These are phyloP conservation scores for Cheirogaleus major DNA, from an alignment of 2,797 vertebrate species.

Conservation along the genomic window DNA sequence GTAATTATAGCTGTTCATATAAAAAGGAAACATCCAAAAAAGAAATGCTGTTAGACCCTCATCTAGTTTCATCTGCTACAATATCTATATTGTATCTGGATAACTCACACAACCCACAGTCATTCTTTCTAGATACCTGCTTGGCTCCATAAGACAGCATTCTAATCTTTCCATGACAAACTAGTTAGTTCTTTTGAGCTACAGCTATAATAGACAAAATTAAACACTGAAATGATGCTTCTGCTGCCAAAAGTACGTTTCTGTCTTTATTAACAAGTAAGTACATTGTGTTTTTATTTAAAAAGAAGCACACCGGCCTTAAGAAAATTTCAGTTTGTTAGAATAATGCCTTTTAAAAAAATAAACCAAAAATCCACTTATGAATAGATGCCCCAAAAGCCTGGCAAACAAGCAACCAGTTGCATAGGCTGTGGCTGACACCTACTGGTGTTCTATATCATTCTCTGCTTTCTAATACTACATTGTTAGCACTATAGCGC, in stretches of 20 bases:
- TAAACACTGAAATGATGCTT: background rate
- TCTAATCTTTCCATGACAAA: background rate
- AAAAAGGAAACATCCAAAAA: conserved; percentile 10
- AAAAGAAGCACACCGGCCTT: background rate
- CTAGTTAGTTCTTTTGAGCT: background rate
- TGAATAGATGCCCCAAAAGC: background rate
- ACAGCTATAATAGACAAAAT: background rate
- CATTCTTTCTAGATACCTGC: background rate
- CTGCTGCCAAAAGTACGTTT: background rate
- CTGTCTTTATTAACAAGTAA: background rate
- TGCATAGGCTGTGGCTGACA: background rate
- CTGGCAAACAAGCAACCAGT: background rate
- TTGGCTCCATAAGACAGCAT: background rate
- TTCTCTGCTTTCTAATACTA: background rate
- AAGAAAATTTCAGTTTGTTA: conserved; percentile 20
- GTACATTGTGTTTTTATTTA: background rate
- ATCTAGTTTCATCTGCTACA: background rate
- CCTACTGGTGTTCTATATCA: background rate
- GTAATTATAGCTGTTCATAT: background rate
- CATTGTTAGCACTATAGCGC: background rate
- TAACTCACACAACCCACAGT: background rate
- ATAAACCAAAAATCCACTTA: background rate
- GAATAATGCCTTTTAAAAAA: background rate
- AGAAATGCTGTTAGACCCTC: background rate
- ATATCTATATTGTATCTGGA: background rate